phyloP scores from a whole-genome alignment of 2,113 vertebrate species.

The Polypterus senegalus region DNA sequence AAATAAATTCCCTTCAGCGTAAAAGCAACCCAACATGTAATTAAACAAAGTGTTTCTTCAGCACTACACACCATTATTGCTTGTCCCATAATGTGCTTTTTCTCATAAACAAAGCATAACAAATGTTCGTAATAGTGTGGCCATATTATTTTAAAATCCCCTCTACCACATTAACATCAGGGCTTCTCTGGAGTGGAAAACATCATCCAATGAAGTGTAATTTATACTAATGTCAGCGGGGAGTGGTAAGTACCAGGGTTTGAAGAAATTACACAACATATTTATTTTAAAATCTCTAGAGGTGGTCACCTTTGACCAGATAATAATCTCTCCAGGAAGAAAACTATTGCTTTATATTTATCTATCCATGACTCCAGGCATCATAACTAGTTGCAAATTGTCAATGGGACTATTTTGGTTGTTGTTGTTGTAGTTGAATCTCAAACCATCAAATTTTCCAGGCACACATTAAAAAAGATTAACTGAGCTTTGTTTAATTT shows the following conservation, averaged over 20 bases:
- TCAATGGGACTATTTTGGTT: conserved; percentile 23
- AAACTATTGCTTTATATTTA: conserved; percentile 50
- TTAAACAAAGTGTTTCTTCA: conserved; percentile 23
- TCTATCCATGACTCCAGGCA: conserved; percentile 38
- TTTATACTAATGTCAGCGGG: conserved; percentile 55
- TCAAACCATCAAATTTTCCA: conserved; percentile 9
- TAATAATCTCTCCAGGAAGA: conserved; percentile 58
- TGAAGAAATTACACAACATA: conserved; percentile 60
- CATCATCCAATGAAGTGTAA: conserved; percentile 43
- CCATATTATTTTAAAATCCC: conserved; percentile 32
- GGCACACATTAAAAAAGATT: not conserved
- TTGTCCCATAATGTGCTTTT: conserved; percentile 28
- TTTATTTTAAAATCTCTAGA: conserved; percentile 66
- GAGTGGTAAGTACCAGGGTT: conserved; percentile 50
- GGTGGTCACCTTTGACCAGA: conserved; percentile 54
- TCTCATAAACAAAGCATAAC: conserved; percentile 63
- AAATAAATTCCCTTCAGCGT: conserved; percentile 16
- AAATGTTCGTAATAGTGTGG: conserved; percentile 65
- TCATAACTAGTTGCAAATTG: conserved; percentile 49
- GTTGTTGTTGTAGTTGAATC: no score
- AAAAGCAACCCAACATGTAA: conserved; percentile 17
- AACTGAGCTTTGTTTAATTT: not conserved
- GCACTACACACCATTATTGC: conserved; percentile 18
- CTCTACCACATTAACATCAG: conserved; percentile 32
- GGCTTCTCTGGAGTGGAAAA: conserved; percentile 24